Evolutionary conservation across 92 coral and sea anemone genomes (phyloP).

Genomic region (Epizoanthus rinbou): DNA sequence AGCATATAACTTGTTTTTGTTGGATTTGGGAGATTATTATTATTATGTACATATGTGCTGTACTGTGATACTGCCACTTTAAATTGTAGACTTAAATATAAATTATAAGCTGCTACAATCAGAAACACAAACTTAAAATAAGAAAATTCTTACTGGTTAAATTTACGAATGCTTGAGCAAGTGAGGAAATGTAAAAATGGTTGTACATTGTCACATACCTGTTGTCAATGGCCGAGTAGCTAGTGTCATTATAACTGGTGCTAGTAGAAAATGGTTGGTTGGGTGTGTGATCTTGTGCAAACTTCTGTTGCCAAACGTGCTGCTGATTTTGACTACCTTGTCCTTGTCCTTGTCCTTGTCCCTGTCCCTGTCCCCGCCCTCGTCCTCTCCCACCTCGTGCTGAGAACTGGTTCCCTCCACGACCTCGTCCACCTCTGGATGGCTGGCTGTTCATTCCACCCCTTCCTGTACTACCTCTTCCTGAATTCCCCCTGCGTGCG

Average conservation of each 20-base stretch:
- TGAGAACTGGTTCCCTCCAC: constrained; percentile 48
- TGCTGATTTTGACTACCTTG: constrained; percentile 39
- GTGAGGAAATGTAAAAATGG: no score
- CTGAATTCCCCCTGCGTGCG: constrained; percentile 8
- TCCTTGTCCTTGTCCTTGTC: constrained; percentile 40
- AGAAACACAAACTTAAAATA: no score
- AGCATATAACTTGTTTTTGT: no score
- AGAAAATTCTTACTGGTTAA: no score
- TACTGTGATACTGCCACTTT: no score
- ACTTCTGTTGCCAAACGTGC: constrained; percentile 44
- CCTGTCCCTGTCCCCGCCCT: no score
- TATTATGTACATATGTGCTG: no score
- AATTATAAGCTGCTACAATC: no score
- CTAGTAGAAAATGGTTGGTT: constrained; percentile 31
- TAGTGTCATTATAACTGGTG: constrained; percentile 3
- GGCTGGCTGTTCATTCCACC: constrained; percentile 39
- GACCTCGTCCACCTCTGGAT: constrained; percentile 48
- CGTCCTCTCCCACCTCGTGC: constrained; percentile 47
- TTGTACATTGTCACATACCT: no score
- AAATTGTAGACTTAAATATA: no score
- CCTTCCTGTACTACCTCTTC: constrained; percentile 35
- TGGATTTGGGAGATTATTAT: no score
- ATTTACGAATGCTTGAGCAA: no score
- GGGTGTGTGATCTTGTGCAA: constrained; percentile 13
- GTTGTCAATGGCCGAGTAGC: not conserved